These are phyloP conservation scores for Criorhina ranunculi DNA, from an alignment of 2,888 invertebrate species.

Conservation along the genomic window DNA sequence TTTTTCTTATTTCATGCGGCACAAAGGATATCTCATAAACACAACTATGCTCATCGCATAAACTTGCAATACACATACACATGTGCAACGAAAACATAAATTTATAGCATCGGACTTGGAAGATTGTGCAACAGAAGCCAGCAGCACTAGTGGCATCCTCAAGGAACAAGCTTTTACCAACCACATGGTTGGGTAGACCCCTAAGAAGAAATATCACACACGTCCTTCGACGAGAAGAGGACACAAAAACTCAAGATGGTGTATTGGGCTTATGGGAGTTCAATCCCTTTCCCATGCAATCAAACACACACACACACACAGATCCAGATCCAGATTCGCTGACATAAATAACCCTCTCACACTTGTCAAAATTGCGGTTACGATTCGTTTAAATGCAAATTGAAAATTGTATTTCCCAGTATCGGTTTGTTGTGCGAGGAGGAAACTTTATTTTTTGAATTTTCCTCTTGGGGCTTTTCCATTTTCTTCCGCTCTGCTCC, in stretches of 20 bases:
- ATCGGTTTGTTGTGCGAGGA: constrained; percentile 68
- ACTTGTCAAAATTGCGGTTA: constrained; percentile 76
- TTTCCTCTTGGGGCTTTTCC: constrained; percentile 61
- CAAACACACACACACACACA: constrained; percentile 13
- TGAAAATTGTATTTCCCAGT: constrained; percentile 74
- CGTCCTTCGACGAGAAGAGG: constrained; percentile 14
- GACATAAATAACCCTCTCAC: constrained; percentile 76
- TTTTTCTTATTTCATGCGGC: constrained; percentile 61
- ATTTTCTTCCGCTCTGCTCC: constrained; percentile 12
- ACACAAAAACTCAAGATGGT: constrained; percentile 46
- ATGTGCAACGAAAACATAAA: constrained; percentile 61
- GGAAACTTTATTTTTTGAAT: constrained; percentile 71
- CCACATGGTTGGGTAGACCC: not conserved
- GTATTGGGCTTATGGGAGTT: constrained; percentile 48
- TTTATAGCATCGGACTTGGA: constrained; percentile 64
- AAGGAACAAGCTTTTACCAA: constrained; percentile 33
- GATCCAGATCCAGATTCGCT: constrained; percentile 26
- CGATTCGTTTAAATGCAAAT: constrained; percentile 77
- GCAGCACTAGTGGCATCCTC: constrained; percentile 4
- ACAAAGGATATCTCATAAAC: constrained; percentile 74
- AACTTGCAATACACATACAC: constrained; percentile 50
- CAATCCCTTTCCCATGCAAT: constrained; percentile 25
- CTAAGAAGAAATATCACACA: constrained; percentile 20
- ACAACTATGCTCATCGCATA: constrained; percentile 71
- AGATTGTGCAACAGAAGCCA: constrained; percentile 67